Evolutionary conservation across 2,888 invertebrate species (phyloP).

Genomic region (Nomada fabriciana): DNA sequence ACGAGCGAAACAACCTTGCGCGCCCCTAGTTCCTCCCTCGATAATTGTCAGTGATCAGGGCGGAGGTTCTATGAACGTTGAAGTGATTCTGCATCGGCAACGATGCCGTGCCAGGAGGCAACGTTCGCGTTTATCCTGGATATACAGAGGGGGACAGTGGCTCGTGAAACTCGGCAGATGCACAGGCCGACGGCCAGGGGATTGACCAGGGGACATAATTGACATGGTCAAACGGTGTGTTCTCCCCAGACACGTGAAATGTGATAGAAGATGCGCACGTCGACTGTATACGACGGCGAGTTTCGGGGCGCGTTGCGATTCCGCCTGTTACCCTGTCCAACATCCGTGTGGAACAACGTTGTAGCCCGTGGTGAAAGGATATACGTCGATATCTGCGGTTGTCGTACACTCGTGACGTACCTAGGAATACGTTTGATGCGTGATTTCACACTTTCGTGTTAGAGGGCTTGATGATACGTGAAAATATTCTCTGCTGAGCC

Average conservation of each 20-base stretch:
- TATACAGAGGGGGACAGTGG: conserved; percentile 53
- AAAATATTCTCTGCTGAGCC: too few relatives aligned
- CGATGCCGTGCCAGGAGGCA: conserved; percentile 45
- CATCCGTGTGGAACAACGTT: conserved; percentile 22
- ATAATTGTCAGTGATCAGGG: conserved; percentile 68
- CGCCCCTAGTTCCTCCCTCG: conserved; percentile 35
- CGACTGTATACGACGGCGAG: conserved; percentile 57
- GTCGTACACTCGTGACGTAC: neutral
- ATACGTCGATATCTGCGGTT: neutral
- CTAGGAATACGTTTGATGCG: neutral
- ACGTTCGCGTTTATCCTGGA: conserved; percentile 62
- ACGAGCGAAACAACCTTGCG: conserved; percentile 4
- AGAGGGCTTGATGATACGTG: too few relatives aligned
- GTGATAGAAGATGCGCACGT: conserved; percentile 63
- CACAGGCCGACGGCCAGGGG: conserved; percentile 62
- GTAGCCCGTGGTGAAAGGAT: conserved; percentile 1
- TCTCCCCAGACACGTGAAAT: conserved; percentile 69
- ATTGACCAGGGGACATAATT: conserved; percentile 70
- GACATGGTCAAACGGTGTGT: conserved; percentile 71
- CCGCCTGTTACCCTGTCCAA: conserved; percentile 14
- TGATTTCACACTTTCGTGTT: neutral
- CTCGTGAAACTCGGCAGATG: conserved; percentile 72
- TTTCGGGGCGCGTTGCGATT: conserved; percentile 44
- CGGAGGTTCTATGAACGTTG: conserved; percentile 62
- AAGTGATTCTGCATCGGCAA: conserved; percentile 68